Percentiles rank a stretch among this genome's conserved stretches.
Evolutionary conservation across 2,113 vertebrate genomes (phyloP).

Genomic region (Cricetomys ansorgei): DNA sequence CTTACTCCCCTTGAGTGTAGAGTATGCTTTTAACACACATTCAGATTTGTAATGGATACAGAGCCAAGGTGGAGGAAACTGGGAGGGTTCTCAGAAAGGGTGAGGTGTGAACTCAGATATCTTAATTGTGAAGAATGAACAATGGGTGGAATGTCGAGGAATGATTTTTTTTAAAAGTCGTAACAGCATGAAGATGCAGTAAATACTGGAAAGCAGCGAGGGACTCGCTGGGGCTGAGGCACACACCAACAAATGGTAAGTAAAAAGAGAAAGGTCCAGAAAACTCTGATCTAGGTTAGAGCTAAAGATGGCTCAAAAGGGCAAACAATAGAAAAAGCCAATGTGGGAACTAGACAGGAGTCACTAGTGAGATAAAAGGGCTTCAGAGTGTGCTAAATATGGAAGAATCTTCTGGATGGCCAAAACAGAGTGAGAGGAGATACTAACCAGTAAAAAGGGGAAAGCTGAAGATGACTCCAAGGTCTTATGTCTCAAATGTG

Average conservation of each 20-base stretch:
- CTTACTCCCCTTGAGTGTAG: not conserved
- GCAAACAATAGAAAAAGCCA: not conserved
- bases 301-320: not conserved
- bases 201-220: not conserved
- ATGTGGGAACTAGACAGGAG: not conserved
- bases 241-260: too few species aligned
- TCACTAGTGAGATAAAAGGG: not conserved
- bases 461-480: not conserved
- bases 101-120: not conserved
- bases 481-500: not conserved
- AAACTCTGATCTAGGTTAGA: not conserved
- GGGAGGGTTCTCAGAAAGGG: not conserved
- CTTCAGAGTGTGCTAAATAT: not conserved
- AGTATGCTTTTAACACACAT: not conserved
- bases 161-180: not conserved
- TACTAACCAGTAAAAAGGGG: not conserved
- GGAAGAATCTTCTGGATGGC: not conserved
- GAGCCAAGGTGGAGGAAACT: not conserved
- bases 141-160: not conserved
- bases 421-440: not conserved
- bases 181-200: not conserved
- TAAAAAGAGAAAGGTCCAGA: not conserved
- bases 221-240: accelerated
- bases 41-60: not conserved
- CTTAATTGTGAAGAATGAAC: not conserved